Conservation (phyloP, 2,888 invertebrate genomes). For the Hartigia nigra region DNA sequence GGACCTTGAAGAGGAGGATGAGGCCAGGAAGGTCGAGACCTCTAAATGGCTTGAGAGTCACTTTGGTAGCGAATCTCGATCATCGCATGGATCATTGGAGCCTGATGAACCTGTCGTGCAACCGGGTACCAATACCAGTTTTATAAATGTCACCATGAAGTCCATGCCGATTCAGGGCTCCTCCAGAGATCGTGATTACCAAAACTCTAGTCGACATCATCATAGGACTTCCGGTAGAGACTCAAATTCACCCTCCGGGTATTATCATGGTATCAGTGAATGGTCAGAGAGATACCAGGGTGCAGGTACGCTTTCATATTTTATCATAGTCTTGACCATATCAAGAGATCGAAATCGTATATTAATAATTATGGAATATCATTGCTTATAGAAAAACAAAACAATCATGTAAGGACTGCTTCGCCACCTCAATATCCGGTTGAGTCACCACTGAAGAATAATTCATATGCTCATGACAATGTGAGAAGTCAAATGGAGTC, state of each 20-base stretch:
- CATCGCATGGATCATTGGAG: slow-evolving; percentile 78
- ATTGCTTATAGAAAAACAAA: slow-evolving; percentile 29
- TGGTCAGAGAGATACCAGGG: slow-evolving; percentile 76
- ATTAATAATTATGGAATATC: neutral
- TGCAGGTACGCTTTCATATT: slow-evolving; percentile 32
- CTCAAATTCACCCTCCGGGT: slow-evolving; percentile 64
- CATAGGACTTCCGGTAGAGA: slow-evolving; percentile 51
- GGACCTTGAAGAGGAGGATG: slow-evolving; percentile 89
- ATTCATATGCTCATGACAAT: slow-evolving; percentile 41
- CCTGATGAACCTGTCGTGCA: slow-evolving; percentile 72
- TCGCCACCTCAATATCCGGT: slow-evolving; percentile 51
- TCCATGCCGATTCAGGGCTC: slow-evolving; percentile 66
- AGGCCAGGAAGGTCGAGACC: slow-evolving; percentile 89
- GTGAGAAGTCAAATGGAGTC: slow-evolving; percentile 46
- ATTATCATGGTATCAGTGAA: slow-evolving; percentile 81
- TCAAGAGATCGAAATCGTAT: neutral
- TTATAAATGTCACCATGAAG: slow-evolving; percentile 83
- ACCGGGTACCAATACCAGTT: slow-evolving; percentile 74
- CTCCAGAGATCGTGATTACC: slow-evolving; percentile 40
- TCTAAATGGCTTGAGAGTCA: slow-evolving; percentile 93
- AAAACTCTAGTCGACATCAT: slow-evolving; percentile 30
- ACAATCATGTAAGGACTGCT: slow-evolving; percentile 33
- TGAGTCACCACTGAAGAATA: slow-evolving; percentile 37
- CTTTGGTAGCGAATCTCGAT: slow-evolving; percentile 87
- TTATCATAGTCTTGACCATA: neutral